Evolutionary conservation across 1,140 invertebrate genomes (phyloP).

Genomic region (Drosophila murphyi): DNA sequence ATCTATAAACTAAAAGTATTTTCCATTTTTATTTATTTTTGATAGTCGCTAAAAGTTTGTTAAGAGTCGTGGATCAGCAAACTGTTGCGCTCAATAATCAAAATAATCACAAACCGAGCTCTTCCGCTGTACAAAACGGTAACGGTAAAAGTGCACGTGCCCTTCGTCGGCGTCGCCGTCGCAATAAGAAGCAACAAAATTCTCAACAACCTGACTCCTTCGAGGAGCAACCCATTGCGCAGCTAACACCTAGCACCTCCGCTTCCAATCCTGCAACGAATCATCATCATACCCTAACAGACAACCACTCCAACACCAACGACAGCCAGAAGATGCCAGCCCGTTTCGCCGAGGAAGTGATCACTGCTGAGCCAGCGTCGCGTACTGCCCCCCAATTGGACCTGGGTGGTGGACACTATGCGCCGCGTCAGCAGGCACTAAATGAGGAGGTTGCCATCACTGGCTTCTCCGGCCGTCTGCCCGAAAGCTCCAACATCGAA

Average conservation of each 20-base stretch:
- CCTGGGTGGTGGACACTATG: slow-evolving; percentile 73
- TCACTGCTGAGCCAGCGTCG: slow-evolving; percentile 68
- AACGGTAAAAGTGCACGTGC: slow-evolving; percentile 70
- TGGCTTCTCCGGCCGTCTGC: slow-evolving; percentile 95
- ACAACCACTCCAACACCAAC: slow-evolving; percentile 12
- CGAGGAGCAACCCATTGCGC: slow-evolving; percentile 47
- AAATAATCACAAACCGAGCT: slow-evolving; percentile 39
- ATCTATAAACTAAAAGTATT: not conserved
- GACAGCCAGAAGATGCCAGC: slow-evolving; percentile 72
- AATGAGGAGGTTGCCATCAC: slow-evolving; percentile 93
- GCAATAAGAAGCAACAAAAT: slow-evolving; percentile 76
- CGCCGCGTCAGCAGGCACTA: slow-evolving; percentile 54
- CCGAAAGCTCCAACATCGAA: slow-evolving; percentile 93
- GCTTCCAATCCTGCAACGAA: slow-evolving; percentile 29
- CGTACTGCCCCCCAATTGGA: slow-evolving; percentile 76
- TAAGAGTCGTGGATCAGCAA: slow-evolving; percentile 69
- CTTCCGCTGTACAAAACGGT: slow-evolving; percentile 49
- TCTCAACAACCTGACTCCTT: slow-evolving; percentile 72
- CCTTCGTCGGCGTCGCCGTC: slow-evolving; percentile 74
- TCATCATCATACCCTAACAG: slow-evolving; percentile 28
- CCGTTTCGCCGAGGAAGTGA: slow-evolving; percentile 81
- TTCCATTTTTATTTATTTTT: slow-evolving; percentile 16
- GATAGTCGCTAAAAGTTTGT: slow-evolving; percentile 61
- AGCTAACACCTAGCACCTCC: slow-evolving; percentile 75
- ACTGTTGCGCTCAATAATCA: slow-evolving; percentile 68